Conservation (phyloP, 2,797 vertebrate species). For the Arnoldichthys spilopterus region DNA sequence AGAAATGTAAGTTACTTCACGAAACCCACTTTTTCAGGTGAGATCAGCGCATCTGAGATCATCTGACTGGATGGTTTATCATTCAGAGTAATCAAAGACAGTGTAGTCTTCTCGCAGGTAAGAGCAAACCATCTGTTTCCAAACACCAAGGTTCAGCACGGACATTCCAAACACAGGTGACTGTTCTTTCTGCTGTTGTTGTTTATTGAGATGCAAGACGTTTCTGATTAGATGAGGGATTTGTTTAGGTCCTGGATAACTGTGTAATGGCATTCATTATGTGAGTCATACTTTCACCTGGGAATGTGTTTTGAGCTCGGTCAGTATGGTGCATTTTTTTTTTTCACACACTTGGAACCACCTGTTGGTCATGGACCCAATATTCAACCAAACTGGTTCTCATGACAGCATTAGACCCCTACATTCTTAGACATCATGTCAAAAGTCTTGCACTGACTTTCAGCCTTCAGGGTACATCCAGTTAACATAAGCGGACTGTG, state of each 20-base stretch:
- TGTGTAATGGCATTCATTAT: slow-evolving; percentile 63
- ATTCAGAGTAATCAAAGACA: slow-evolving; percentile 53
- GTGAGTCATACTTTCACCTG: slow-evolving; percentile 73
- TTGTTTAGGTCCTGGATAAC: slow-evolving; percentile 74
- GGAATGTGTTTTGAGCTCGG: slow-evolving; percentile 55
- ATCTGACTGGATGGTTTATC: slow-evolving; percentile 46
- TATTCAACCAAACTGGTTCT: slow-evolving; percentile 15
- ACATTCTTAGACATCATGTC: neutral
- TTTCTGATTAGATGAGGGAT: slow-evolving; percentile 72
- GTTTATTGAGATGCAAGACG: slow-evolving; percentile 61
- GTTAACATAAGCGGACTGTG: too few relatives aligned
- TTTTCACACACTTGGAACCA: slow-evolving; percentile 39
- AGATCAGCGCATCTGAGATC: slow-evolving; percentile 41
- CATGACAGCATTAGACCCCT: slow-evolving; percentile 5
- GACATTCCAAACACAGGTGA: slow-evolving; percentile 70
- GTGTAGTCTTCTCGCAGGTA: slow-evolving; percentile 41
- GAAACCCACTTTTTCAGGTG: slow-evolving; percentile 19
- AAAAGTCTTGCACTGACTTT: neutral
- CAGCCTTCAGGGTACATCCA: too few relatives aligned
- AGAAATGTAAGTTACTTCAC: slow-evolving; percentile 23
- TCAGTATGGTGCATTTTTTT: neutral
- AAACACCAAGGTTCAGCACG: slow-evolving; percentile 47
- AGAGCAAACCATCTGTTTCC: slow-evolving; percentile 48
- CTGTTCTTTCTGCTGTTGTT: slow-evolving; percentile 72
- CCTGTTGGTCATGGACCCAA: slow-evolving; percentile 34